A percentile compares a stretch with the other conserved stretches of the same genome.
phyloP scores from a whole-genome alignment of 1,140 invertebrate genomes.

The Agrypnia vestita region DNA sequence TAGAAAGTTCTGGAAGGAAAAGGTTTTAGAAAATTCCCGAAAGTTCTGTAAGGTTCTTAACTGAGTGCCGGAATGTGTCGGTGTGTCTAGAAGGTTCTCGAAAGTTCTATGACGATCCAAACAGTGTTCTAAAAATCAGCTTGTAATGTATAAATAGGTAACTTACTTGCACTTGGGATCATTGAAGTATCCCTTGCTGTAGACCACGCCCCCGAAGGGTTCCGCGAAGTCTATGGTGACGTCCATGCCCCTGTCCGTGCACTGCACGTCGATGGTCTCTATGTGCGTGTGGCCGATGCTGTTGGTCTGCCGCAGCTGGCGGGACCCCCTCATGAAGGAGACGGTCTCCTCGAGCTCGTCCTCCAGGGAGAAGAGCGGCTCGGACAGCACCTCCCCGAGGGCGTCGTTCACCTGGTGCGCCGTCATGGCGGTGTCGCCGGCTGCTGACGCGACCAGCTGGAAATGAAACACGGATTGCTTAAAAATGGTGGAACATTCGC shows the following conservation, averaged over 20 bases:
- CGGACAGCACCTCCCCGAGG: constrained; percentile 65
- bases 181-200: constrained; percentile 80
- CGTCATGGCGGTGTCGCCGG: constrained; percentile 65
- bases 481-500: no score
- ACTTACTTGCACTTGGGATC: constrained; percentile 80
- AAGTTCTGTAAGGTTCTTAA: no score
- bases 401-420: constrained; percentile 69
- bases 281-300: constrained; percentile 67
- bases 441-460: constrained; percentile 72
- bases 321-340: constrained; percentile 67
- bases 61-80: no score
- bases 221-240: constrained; percentile 79
- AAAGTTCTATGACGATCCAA: no score
- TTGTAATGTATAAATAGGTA: no score
- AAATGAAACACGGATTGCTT: constrained; percentile 51
- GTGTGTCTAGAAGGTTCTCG: no score
- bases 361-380: constrained; percentile 68
- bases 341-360: constrained; percentile 67
- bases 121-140: no score
- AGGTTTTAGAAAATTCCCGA: no score
- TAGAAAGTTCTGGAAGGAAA: no score
- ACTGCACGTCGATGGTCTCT: constrained; percentile 78
- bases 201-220: constrained; percentile 81
- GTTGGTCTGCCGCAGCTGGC: constrained; percentile 58
- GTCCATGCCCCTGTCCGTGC: constrained; percentile 74